Evolutionary conservation across 1,140 invertebrate genomes (phyloP), one percentile per base, ranked within the genome.

Genomic region (Anastrepha obliqua): DNA sequence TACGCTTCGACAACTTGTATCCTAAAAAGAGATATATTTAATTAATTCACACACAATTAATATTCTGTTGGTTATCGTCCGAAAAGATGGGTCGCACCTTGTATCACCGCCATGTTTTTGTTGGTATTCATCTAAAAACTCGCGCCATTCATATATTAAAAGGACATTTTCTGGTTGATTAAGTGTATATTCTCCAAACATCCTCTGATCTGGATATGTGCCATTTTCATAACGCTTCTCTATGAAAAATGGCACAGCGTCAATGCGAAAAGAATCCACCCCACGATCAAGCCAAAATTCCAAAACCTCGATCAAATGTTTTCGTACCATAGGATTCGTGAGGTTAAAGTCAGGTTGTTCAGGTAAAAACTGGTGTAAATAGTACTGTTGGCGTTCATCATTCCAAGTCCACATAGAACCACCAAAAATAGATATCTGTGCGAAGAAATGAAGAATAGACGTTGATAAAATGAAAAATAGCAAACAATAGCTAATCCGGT

Each of bases 281-380:
- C 96, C 96, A 90, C 94, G 94, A 4, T 94, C 93, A 62, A 97
- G 89, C 97, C 97, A 97, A 93, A 95, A 97, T 65, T 92, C 91
- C 8, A 97, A 92, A 8, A 96, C 94, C 8, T 95, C 92, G 87
- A 86, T 88, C 93, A 97, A 55, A 55, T 95, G 90, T 95, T 95
- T 89, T 95, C 89, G 1, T 3, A 97, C 94, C 17, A 89, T 88
- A 13, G 93, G 90, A 91, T 95, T 95, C 15, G 94, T 92, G 89
- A 95, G 96, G 93, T 97, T 97, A 7, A 97, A 93, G 90, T 97
- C 96, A 2, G 96, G 96, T 91, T 97, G 96, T 51, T 95, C 94
- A 67, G 92, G 91, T 0, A 94, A 93, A 90, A 96, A 97, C 89
- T 96, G 95, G 91, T 97, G 96, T 4, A 96, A 93, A 90, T 97